These are phyloP conservation scores for Prolemur simus DNA, from an alignment of 2,113 vertebrate species.

Conservation along the genomic window DNA sequence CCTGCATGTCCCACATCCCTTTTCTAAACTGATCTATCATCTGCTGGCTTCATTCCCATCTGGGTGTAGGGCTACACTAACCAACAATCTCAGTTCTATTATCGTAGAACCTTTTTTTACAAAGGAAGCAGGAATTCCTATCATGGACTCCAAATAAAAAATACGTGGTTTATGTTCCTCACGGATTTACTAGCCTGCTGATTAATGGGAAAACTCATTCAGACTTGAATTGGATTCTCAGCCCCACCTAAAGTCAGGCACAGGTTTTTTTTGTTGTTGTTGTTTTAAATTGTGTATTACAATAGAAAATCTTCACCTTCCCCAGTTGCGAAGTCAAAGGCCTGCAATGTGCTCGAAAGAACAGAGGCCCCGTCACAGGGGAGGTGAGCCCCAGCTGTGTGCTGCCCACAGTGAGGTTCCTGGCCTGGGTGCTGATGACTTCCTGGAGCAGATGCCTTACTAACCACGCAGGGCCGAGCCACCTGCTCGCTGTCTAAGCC, in stretches of 20 bases:
- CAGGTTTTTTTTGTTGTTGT: not conserved
- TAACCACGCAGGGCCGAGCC: not conserved
- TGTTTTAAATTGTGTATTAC: not conserved
- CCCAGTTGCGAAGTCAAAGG: not conserved
- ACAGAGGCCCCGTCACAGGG: not conserved
- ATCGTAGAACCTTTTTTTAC: not conserved
- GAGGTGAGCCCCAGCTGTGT: conserved; percentile 71
- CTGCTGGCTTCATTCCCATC: conserved; percentile 53
- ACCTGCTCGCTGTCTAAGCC: not conserved
- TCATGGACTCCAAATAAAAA: not conserved
- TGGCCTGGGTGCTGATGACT: conserved; percentile 61
- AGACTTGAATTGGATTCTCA: conserved; percentile 71
- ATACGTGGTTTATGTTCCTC: not conserved
- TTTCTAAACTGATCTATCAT: conserved; percentile 51
- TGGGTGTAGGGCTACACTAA: conserved; percentile 48
- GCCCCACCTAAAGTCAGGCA: conserved; percentile 32
- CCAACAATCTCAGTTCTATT: not conserved
- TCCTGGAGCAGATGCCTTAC: conserved; percentile 61
- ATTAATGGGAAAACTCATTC: conserved; percentile 12
- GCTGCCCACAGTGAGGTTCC: conserved; percentile 51
- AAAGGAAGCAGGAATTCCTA: not conserved
- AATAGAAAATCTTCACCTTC: not conserved
- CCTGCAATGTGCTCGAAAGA: not conserved
- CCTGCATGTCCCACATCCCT: conserved; percentile 57
- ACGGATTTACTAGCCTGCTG: not conserved